Conservation (phyloP, 2,888 invertebrate species). For the Nemotelus nigrinus region DNA sequence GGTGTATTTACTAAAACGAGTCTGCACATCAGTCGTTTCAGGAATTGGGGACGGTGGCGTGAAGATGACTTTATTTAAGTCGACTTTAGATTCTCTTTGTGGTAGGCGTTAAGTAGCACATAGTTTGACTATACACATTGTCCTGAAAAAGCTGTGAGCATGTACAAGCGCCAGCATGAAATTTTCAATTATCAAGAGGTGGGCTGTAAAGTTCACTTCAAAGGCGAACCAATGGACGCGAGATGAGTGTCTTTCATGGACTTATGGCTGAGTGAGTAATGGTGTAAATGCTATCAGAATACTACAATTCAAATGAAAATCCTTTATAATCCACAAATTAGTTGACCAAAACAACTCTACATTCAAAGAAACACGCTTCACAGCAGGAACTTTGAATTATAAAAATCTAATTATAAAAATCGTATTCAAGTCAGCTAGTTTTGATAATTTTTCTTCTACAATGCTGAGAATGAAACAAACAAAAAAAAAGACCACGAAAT, state of each 20-base stretch:
- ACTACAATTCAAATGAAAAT: too few relatives aligned
- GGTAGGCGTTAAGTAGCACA: not conserved
- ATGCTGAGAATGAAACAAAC: too few relatives aligned
- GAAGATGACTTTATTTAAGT: not conserved
- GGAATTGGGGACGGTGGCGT: not conserved
- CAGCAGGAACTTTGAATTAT: too few relatives aligned
- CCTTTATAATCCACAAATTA: too few relatives aligned
- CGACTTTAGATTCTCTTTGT: not conserved
- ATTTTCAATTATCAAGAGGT: constrained; percentile 3
- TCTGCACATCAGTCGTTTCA: constrained; percentile 2
- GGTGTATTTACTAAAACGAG: constrained; percentile 12
- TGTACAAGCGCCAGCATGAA: not conserved
- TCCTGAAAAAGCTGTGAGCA: not conserved
- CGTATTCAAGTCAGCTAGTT: too few relatives aligned
- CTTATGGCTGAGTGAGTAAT: too few relatives aligned
- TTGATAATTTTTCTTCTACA: too few relatives aligned
- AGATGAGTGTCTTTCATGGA: not conserved
- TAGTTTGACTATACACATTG: not conserved
- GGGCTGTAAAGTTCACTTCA: not conserved
- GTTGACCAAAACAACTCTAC: too few relatives aligned
- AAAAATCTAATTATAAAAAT: too few relatives aligned
- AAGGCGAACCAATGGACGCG: not conserved
- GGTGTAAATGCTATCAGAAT: too few relatives aligned
- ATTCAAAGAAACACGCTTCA: too few relatives aligned
- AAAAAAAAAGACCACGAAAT: too few relatives aligned